Conservation (phyloP, 2,888 invertebrate genomes). For the Synanthedon vespiformis region DNA sequence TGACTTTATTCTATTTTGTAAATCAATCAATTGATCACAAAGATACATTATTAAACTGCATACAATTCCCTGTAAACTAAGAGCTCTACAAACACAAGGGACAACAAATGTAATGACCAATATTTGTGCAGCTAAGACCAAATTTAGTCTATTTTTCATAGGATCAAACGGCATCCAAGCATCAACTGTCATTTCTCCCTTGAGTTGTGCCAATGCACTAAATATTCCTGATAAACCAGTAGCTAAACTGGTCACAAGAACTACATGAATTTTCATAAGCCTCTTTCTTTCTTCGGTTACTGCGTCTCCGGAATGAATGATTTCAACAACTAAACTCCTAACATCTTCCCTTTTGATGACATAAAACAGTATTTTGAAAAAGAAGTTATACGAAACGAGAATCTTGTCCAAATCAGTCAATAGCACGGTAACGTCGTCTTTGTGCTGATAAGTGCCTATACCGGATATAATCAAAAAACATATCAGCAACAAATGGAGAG, state of each 20-base stretch:
- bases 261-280: constrained; percentile 27
- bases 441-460: constrained; percentile 30
- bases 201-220: constrained; percentile 21
- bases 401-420: constrained; percentile 39
- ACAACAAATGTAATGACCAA: constrained; percentile 21
- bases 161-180: constrained; percentile 53
- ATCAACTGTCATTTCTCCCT: constrained; percentile 37
- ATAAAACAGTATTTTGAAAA: constrained; percentile 35
- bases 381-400: constrained; percentile 36
- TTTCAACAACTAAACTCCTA: constrained; percentile 29
- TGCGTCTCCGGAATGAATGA: constrained; percentile 34
- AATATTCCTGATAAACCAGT: constrained; percentile 22
- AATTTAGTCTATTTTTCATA: constrained; percentile 23
- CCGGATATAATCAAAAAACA: constrained; percentile 24
- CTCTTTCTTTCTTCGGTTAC: constrained; percentile 25
- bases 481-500: constrained; percentile 22
- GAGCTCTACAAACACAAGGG: constrained; percentile 31
- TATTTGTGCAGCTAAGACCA: constrained; percentile 29
- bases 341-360: constrained; percentile 25
- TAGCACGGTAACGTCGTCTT: constrained; percentile 20
- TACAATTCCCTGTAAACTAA: constrained; percentile 45
- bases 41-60: constrained; percentile 48
- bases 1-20: constrained; percentile 27
- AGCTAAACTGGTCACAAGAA: constrained; percentile 20
- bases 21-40: constrained; percentile 40